Evolutionary conservation across 2,888 invertebrate genomes (phyloP).

Genomic region (Drosophila kanekoi): DNA sequence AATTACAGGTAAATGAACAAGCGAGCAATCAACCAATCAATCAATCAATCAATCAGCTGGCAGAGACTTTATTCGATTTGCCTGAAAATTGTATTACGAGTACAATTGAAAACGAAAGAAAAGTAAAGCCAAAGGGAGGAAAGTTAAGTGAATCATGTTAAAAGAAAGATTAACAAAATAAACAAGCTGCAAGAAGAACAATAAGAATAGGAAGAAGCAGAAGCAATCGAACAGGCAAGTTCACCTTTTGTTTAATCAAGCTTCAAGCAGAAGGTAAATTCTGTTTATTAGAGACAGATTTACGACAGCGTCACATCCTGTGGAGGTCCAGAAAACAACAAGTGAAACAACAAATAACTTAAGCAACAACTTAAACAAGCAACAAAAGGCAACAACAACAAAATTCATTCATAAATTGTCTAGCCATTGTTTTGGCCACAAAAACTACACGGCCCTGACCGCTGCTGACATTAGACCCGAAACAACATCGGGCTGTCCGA

Average conservation of each 20-base stretch:
- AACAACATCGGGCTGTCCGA: conserved; percentile 28
- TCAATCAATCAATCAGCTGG: conserved; percentile 50
- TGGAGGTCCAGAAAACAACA: conserved; percentile 28
- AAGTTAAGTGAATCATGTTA: conserved; percentile 1
- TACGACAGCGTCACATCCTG: conserved; percentile 75
- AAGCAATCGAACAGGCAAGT: conserved; percentile 4
- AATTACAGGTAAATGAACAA: conserved; percentile 66
- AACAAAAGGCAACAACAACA: not conserved
- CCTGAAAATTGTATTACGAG: conserved; percentile 16
- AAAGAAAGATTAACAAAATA: conserved; percentile 6
- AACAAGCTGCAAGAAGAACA: conserved; percentile 1
- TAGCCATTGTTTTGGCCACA: conserved; percentile 35
- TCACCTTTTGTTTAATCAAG: conserved; percentile 70
- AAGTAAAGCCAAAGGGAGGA: not conserved
- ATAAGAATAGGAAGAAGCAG: not conserved
- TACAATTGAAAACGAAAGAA: conserved; percentile 29
- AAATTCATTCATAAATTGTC: conserved; percentile 41
- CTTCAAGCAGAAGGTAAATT: no score
- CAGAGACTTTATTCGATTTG: conserved; percentile 48
- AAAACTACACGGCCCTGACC: conserved; percentile 54
- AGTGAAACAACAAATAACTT: conserved; percentile 8
- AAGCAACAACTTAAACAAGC: conserved; percentile 9
- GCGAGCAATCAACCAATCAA: conserved; percentile 38
- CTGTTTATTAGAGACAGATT: conserved; percentile 69
- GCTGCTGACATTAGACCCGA: conserved; percentile 52